Conservation (phyloP, 2,888 invertebrate genomes). For the Andrena camellia region DNA sequence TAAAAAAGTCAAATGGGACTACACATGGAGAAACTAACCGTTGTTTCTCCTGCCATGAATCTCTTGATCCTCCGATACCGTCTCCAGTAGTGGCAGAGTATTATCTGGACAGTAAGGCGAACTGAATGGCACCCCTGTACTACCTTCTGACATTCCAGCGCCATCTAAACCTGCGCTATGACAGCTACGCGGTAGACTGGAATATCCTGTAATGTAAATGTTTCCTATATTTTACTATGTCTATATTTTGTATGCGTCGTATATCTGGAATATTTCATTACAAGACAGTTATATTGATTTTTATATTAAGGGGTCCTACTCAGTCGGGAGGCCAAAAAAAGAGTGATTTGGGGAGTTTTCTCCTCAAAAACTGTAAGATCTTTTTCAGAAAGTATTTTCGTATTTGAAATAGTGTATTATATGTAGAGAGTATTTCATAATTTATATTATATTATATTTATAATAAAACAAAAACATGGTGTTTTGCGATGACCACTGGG, state of each 20-base stretch:
- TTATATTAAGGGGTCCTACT: too few relatives aligned
- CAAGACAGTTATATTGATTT: neutral
- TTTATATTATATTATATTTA: too few relatives aligned
- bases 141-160: conserved; percentile 87
- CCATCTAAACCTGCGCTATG: conserved; percentile 87
- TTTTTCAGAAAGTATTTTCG: too few relatives aligned
- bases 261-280: neutral
- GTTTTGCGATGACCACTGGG: too few relatives aligned
- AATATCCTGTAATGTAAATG: conserved; percentile 88
- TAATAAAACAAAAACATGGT: too few relatives aligned
- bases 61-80: conserved; percentile 90
- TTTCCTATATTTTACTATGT: neutral
- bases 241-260: neutral
- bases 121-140: conserved; percentile 87
- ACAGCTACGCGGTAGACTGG: conserved; percentile 93
- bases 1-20: neutral
- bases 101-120: conserved; percentile 87
- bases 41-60: conserved; percentile 84
- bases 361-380: too few relatives aligned
- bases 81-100: conserved; percentile 87
- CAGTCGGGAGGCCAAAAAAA: too few relatives aligned
- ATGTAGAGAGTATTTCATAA: too few relatives aligned
- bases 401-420: too few relatives aligned
- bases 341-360: too few relatives aligned
- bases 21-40: conserved; percentile 77